Evolutionary conservation across 2,113 vertebrate genomes (phyloP).

Genomic region (Stercorarius parasiticus): DNA sequence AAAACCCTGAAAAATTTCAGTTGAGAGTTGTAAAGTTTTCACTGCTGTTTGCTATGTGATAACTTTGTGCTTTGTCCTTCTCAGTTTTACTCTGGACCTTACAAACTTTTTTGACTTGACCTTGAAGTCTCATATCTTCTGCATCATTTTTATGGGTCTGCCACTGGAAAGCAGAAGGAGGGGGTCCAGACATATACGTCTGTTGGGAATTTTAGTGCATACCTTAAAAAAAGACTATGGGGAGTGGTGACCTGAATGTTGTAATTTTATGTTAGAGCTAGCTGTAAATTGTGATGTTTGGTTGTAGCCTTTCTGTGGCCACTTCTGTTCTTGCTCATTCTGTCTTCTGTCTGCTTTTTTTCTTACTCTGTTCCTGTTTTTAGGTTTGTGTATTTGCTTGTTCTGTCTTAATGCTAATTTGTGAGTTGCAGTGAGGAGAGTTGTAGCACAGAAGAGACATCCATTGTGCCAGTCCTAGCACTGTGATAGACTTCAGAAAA

Average conservation of each 20-base stretch:
- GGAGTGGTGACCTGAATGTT: neutral
- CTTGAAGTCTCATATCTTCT: neutral
- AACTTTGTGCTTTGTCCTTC: neutral
- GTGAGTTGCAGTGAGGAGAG: neutral
- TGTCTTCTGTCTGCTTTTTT: neutral
- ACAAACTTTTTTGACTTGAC: neutral
- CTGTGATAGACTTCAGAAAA: neutral
- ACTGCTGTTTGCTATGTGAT: neutral
- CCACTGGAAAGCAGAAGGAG: neutral
- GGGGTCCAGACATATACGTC: neutral
- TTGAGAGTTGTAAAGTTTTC: neutral
- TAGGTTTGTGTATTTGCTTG: neutral
- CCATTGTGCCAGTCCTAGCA: neutral
- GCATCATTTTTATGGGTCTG: neutral
- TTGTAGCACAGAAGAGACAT: neutral
- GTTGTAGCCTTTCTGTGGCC: neutral
- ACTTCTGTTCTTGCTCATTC: neutral
- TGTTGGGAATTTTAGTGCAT: neutral
- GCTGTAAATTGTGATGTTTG: neutral
- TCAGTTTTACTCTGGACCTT: neutral
- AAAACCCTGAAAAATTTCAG: neutral
- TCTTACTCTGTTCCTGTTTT: neutral
- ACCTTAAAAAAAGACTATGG: neutral
- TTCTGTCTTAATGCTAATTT: neutral
- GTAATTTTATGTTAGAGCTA: neutral